phyloP scores from a whole-genome alignment of 1,140 invertebrate genomes.

The Thaumetopoea pityocampa region DNA sequence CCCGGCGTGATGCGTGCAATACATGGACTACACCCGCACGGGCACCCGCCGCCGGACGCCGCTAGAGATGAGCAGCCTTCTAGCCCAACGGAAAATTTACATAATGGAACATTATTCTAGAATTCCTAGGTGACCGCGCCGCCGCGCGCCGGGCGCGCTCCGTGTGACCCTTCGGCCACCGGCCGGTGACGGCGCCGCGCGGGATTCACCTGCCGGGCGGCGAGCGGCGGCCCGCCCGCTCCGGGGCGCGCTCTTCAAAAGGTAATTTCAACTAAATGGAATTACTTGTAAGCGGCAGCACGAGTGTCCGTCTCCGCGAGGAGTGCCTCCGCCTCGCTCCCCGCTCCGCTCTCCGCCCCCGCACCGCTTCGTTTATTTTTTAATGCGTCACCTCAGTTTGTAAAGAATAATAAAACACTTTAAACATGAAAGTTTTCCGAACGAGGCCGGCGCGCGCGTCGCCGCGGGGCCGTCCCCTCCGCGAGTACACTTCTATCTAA shows the following conservation, averaged over 20 bases:
- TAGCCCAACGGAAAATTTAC: slow-evolving; percentile 1
- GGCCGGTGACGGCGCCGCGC: too few relatives aligned
- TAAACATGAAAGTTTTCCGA: slow-evolving; percentile 15
- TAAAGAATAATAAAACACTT: slow-evolving; percentile 12
- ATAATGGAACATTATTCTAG: slow-evolving; percentile 2
- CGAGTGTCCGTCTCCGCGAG: neutral
- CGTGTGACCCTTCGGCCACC: neutral
- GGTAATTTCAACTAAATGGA: slow-evolving; percentile 3
- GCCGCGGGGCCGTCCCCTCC: too few relatives aligned
- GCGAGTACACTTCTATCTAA: too few relatives aligned
- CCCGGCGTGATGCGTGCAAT: too few relatives aligned
- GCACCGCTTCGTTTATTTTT: too few relatives aligned
- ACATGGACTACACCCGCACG: too few relatives aligned
- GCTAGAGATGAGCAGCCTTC: neutral
- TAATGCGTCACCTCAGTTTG: slow-evolving; percentile 2
- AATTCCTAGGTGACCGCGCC: neutral
- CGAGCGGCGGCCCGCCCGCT: too few relatives aligned
- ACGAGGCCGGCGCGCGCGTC: too few relatives aligned
- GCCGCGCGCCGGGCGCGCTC: neutral
- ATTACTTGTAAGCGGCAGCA: slow-evolving; percentile 3
- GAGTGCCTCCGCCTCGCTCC: neutral
- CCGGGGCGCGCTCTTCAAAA: slow-evolving; percentile 3
- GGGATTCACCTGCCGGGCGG: too few relatives aligned
- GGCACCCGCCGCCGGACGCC: slow-evolving; percentile 1
- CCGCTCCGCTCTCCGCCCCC: too few relatives aligned